Evolutionary conservation across 1,140 invertebrate genomes (phyloP).

Genomic region (Dinoponera quadriceps): DNA sequence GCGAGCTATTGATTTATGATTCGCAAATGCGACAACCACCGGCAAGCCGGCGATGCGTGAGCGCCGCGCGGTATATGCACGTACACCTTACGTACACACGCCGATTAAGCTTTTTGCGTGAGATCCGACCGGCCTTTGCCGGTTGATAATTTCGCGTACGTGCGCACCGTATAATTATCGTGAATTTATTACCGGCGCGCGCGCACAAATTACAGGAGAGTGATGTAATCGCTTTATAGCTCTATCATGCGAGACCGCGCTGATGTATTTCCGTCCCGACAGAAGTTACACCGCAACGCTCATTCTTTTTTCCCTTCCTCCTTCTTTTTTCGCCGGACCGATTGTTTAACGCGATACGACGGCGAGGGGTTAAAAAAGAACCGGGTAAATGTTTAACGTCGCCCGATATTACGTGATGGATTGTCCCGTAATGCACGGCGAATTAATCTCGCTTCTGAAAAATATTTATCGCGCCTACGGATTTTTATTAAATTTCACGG

Average conservation of each 20-base stretch:
- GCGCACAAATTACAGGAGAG: slow-evolving; percentile 29
- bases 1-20: slow-evolving; percentile 45
- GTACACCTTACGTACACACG: not conserved
- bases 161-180: slow-evolving; percentile 37
- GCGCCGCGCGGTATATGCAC: too few relatives aligned
- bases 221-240: slow-evolving; percentile 43
- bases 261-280: slow-evolving; percentile 32
- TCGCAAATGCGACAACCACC: not conserved
- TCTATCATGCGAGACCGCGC: slow-evolving; percentile 38
- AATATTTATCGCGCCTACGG: not conserved
- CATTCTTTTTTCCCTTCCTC: not conserved
- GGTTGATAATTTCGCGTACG: slow-evolving; percentile 16
- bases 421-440: not conserved
- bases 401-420: slow-evolving; percentile 3
- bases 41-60: not conserved
- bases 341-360: slow-evolving; percentile 28
- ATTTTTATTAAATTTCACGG: slow-evolving; percentile 32
- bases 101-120: slow-evolving; percentile 9
- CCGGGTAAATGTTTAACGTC: slow-evolving; percentile 1
- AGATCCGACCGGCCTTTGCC: slow-evolving; percentile 1
- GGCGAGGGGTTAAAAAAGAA: too few relatives aligned
- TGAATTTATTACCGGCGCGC: slow-evolving; percentile 41
- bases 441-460: slow-evolving; percentile 21
- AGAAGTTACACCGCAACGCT: slow-evolving; percentile 34
- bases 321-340: not conserved